phyloP scores from a whole-genome alignment of 2,113 vertebrate genomes.

The Chionodraco myersi region DNA sequence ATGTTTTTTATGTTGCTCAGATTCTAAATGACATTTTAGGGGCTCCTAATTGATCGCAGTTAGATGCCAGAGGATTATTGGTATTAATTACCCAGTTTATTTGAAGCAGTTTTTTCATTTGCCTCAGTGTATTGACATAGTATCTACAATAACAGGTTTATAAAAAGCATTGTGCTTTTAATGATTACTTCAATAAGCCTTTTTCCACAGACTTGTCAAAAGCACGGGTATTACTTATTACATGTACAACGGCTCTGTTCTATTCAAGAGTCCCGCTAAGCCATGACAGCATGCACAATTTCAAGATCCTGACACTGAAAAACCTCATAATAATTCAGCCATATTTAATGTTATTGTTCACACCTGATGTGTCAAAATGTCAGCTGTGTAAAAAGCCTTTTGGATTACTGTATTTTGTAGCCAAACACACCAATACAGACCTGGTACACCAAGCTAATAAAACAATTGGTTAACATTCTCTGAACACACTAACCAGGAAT shows the following conservation, averaged over 20 bases:
- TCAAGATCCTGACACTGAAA: background rate
- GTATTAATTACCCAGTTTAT: background rate
- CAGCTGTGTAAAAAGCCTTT: too few relatives aligned
- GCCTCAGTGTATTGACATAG: background rate
- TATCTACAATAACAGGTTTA: background rate
- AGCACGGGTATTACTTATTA: background rate
- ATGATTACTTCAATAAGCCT: background rate
- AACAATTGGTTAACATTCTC: background rate
- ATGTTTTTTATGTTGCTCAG: background rate
- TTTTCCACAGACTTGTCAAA: background rate
- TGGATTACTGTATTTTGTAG: too few relatives aligned
- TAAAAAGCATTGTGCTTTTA: background rate
- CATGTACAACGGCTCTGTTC: background rate
- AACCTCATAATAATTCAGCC: background rate
- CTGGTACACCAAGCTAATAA: too few relatives aligned
- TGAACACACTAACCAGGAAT: background rate
- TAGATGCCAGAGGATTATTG: background rate
- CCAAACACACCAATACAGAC: too few relatives aligned
- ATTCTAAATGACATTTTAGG: slow-evolving; percentile 7
- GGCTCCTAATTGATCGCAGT: background rate
- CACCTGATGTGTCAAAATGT: too few relatives aligned
- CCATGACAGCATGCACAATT: background rate
- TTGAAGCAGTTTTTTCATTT: background rate
- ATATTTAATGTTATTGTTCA: background rate
- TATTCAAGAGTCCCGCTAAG: background rate